phyloP scores from a whole-genome alignment of 2,113 vertebrate genomes.

The Pluvianellus socialis region DNA sequence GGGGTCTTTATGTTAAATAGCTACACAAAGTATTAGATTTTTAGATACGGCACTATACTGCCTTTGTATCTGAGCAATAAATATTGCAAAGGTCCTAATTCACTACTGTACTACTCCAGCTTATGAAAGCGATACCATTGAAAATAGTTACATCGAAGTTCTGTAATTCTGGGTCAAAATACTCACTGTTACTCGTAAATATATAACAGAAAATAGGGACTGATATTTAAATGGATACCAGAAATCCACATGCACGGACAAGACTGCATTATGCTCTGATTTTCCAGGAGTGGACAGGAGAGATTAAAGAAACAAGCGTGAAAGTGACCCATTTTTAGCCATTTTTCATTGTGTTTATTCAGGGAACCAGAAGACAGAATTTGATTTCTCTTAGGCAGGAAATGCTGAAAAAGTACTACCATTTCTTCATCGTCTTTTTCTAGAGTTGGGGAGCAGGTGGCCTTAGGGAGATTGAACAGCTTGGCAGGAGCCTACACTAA shows the following conservation, averaged over 20 bases:
- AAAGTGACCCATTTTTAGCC: not conserved
- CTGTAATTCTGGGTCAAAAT: not conserved
- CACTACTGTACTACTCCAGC: not conserved
- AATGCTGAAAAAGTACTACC: not conserved
- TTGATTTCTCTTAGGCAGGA: not conserved
- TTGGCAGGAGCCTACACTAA: conserved; percentile 26
- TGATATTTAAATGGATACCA: not conserved
- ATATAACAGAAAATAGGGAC: not conserved
- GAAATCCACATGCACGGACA: not conserved
- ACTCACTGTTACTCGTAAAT: not conserved
- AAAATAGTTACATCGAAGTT: not conserved
- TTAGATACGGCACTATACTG: not conserved
- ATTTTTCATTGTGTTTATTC: not conserved
- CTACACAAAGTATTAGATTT: not conserved
- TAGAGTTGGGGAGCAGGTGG: not conserved
- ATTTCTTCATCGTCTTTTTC: not conserved
- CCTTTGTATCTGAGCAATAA: not conserved
- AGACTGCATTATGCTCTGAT: not conserved
- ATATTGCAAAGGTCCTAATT: not conserved
- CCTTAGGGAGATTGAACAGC: not conserved
- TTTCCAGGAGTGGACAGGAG: not conserved
- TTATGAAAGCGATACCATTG: not conserved
- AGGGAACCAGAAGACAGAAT: not conserved
- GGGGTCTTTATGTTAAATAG: not conserved
- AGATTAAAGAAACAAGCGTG: not conserved